phyloP scores from a whole-genome alignment of 2,797 vertebrate genomes.

The Taeniopygia guttata region DNA sequence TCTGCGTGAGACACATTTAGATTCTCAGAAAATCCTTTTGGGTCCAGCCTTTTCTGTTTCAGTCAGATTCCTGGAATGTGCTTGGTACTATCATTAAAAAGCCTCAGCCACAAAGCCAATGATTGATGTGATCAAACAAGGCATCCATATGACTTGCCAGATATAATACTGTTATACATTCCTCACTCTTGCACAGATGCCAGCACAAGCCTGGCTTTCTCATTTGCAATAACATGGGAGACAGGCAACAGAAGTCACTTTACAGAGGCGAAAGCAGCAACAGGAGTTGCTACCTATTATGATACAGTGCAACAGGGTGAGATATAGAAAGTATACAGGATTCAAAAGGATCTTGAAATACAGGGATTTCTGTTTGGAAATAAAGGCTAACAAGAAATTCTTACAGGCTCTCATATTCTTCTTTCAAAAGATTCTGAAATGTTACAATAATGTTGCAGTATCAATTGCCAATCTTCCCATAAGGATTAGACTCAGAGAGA shows the following conservation, averaged over 20 bases:
- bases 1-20: neutral
- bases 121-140: slow-evolving; percentile 45
- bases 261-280: neutral
- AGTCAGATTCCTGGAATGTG: neutral
- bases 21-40: neutral
- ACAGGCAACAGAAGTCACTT: neutral
- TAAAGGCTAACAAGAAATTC: neutral
- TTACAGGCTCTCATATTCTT: neutral
- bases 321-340: neutral
- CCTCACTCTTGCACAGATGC: slow-evolving; percentile 28
- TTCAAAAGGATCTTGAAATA: neutral
- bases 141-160: slow-evolving; percentile 36
- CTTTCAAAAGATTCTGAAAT: neutral
- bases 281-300: neutral
- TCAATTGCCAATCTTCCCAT: neutral
- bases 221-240: neutral
- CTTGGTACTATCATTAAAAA: neutral
- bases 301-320: neutral
- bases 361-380: neutral
- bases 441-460: neutral
- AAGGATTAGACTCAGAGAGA: neutral
- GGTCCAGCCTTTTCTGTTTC: neutral
- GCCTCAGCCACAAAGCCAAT: neutral
- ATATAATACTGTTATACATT: neutral
- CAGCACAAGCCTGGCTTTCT: slow-evolving; percentile 24